phyloP scores from a whole-genome alignment of 2,113 vertebrate species.

The Prinia subflava region DNA sequence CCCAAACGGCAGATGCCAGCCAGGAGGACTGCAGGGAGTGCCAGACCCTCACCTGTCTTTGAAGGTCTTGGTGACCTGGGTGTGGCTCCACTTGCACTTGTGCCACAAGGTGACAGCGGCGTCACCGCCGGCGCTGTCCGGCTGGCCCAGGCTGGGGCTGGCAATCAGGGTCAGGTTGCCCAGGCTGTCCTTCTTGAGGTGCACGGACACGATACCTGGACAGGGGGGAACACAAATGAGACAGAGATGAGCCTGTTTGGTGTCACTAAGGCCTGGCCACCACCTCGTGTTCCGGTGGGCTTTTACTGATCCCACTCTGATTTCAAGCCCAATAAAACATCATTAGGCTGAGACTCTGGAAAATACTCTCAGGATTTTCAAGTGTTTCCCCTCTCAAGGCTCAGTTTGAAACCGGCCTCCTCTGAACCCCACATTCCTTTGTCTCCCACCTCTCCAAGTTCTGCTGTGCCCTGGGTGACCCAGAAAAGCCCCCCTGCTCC shows the following conservation, averaged over 20 bases:
- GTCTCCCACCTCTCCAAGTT: not conserved
- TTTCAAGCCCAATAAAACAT: not conserved
- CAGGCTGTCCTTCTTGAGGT: conserved; percentile 68
- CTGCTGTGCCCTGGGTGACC: not conserved
- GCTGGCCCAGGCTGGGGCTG: conserved; percentile 49
- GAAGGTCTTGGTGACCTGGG: conserved; percentile 23
- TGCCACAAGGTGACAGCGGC: conserved; percentile 41
- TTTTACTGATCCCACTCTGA: not conserved
- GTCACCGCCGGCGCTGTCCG: not conserved
- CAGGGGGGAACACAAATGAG: not conserved
- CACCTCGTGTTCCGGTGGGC: not conserved
- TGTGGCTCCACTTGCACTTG: conserved; percentile 55
- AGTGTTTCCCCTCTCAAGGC: not conserved
- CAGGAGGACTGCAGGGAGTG: not conserved
- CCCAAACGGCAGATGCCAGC: not conserved
- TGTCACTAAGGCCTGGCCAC: not conserved
- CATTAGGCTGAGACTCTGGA: not conserved
- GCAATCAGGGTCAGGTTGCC: conserved; percentile 71
- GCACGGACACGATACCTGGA: conserved; percentile 66
- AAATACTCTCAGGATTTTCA: not conserved
- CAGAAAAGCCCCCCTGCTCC: not conserved
- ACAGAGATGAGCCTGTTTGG: not conserved
- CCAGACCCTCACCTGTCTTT: conserved; percentile 66
- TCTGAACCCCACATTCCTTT: not conserved
- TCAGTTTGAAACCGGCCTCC: not conserved